These are phyloP conservation scores for Lepus americanus DNA, from an alignment of 2,113 vertebrate genomes.

Conservation along the genomic window DNA sequence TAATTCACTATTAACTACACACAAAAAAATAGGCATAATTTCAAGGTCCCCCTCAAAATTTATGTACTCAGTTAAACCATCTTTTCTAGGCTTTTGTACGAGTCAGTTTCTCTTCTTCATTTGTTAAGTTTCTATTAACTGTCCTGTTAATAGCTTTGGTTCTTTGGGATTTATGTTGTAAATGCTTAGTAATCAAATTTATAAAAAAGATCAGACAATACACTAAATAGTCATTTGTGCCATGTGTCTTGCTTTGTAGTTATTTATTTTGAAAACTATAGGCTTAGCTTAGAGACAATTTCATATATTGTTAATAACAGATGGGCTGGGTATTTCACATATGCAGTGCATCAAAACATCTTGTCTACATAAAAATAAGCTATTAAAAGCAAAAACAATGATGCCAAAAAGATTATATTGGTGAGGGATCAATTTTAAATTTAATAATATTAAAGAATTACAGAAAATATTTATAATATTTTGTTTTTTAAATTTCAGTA, in stretches of 20 bases:
- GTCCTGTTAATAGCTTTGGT: neutral
- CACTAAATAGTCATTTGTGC: conserved; percentile 63
- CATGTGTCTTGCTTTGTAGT: neutral
- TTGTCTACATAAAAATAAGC: conserved; percentile 14
- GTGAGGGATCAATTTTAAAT: neutral
- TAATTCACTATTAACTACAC: neutral
- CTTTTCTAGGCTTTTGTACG: neutral
- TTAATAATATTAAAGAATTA: neutral
- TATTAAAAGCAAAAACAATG: conserved; percentile 44
- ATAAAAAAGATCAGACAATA: conserved; percentile 60
- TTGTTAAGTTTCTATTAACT: conserved; percentile 51
- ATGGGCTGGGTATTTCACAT: conserved; percentile 42
- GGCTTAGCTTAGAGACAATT: conserved; percentile 57
- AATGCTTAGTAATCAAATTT: conserved; percentile 57
- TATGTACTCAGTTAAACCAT: neutral
- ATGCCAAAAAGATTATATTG: neutral
- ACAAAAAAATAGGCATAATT: neutral
- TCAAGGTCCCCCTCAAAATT: neutral
- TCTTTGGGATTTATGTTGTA: neutral
- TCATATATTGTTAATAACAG: conserved; percentile 51
- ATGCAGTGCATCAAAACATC: conserved; percentile 38
- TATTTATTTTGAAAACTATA: conserved; percentile 66
- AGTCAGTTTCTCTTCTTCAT: neutral
- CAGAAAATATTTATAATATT: neutral
- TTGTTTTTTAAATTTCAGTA: neutral